Base-by-base conservation (phyloP, 1,140 invertebrate genomes). In the Leptonema lineaticorne region DNA sequence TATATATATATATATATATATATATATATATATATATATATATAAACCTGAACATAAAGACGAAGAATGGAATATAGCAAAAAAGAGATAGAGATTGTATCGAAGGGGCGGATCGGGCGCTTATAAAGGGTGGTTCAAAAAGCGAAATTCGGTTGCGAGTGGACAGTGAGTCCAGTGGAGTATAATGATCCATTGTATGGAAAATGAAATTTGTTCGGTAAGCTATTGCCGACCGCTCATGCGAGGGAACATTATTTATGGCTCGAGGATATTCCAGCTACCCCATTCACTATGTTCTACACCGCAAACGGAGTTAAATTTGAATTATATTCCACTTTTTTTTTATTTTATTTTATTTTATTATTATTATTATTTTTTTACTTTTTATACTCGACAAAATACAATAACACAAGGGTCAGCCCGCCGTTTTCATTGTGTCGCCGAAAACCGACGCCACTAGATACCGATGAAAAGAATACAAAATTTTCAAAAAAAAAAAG, bases 151-250 rank as follows among this genome's bases (percentile, higher is more conserved):
- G 16, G 50, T 56, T 41, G 27, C 22, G 29, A 26, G 37, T 70
- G 63, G 58, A 48, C 45, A 56, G 22, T 59, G 62, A 45, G 69
- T 56, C 45, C 62, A 50, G 62, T 45, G 18, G 45, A 64, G 69
- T 63, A 70, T 67, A 67, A 70, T 70, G 65, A 70, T 70, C 58
- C 69, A 70, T 70, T 70, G 69, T 70, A 67, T 63, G 65, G 60
- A 65, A 67, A 69, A 70, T 70, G 65, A 70, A 70, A 70, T 70
- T 70, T 67, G 69, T 70, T 67, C 65, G 65, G 69, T 68, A 46
- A 69, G 65, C 69, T 59, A 70, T 70, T 63, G 69, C 69, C 18
- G 59, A 33, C 46, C 65, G 59, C 33, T 46, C 69, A 63, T 66
- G 69, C 58, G 64, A 50, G n/a, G 37, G 37, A 56, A 67, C 64